Percentiles rank a stretch among this genome's conserved stretches.
Conservation (phyloP, 2,113 vertebrate species). For the Phaetusa simplex region DNA sequence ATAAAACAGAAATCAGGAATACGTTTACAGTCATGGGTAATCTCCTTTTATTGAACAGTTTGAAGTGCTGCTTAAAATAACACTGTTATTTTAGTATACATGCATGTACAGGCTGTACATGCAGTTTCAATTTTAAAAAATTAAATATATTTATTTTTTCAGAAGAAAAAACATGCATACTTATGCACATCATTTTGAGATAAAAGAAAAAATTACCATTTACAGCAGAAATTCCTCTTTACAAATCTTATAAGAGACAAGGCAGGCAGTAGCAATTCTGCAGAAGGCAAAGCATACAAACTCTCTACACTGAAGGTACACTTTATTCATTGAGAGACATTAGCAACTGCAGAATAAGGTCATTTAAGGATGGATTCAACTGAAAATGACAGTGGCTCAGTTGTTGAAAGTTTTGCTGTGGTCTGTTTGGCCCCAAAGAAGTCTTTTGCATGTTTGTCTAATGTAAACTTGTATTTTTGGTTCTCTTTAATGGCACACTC, state of each 20-base stretch:
- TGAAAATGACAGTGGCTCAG: conserved; percentile 91
- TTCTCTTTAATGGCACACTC: conserved; percentile 81
- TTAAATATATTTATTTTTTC: conserved; percentile 63
- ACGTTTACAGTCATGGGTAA: not conserved
- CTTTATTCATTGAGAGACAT: conserved; percentile 78
- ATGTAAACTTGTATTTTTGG: conserved; percentile 74
- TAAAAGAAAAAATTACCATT: conserved; percentile 29
- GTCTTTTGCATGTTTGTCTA: conserved; percentile 83
- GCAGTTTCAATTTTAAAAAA: conserved; percentile 37
- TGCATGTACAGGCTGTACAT: conserved; percentile 30
- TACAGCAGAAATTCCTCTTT: conserved; percentile 58
- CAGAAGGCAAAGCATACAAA: conserved; percentile 31
- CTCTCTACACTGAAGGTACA: not conserved
- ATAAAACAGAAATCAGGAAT: not conserved
- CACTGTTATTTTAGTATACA: not conserved
- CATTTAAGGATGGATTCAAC: conserved; percentile 96
- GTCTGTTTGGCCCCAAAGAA: conserved; percentile 80
- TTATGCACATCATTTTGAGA: conserved; percentile 37
- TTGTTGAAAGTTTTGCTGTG: conserved; percentile 80
- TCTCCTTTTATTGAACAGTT: conserved; percentile 64
- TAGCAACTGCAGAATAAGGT: conserved; percentile 81
- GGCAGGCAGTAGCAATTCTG: not conserved
- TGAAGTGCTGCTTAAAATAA: conserved; percentile 28
- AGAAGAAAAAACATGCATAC: conserved; percentile 69
- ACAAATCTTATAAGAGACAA: conserved; percentile 33